Conservation (phyloP, 2,797 vertebrate species). For the Hafferia zeledoni region DNA sequence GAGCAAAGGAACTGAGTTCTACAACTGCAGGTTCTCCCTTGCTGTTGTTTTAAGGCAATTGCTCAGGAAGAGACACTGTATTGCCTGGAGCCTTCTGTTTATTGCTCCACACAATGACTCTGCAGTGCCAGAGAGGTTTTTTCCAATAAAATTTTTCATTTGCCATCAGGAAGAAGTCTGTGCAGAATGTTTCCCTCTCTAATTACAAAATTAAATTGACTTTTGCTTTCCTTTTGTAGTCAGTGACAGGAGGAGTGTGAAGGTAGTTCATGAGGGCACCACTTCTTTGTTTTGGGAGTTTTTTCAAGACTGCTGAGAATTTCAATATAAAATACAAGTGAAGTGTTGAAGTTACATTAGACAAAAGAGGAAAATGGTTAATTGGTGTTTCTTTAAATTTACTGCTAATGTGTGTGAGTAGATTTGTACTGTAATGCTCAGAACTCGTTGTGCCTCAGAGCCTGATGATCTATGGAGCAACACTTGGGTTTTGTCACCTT, state of each 20-base stretch:
- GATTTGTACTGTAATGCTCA: background rate
- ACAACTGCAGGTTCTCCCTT: background rate
- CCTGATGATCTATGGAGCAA: background rate
- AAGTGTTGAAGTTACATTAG: background rate
- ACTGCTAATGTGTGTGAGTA: background rate
- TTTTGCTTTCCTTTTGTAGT: background rate
- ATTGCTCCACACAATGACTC: background rate
- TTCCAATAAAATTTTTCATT: conserved; percentile 15
- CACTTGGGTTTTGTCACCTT: background rate
- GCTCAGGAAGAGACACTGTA: background rate
- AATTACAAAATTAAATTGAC: conserved; percentile 1
- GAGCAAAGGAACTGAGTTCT: background rate
- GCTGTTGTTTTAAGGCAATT: background rate
- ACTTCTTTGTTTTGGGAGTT: background rate
- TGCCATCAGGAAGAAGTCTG: background rate
- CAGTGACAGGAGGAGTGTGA: background rate
- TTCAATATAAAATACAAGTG: background rate
- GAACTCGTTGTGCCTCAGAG: background rate
- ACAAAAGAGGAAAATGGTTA: background rate
- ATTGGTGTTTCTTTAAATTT: background rate
- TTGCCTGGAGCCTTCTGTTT: conserved; percentile 3
- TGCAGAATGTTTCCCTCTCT: background rate
- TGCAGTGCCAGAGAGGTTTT: background rate
- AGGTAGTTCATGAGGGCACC: background rate
- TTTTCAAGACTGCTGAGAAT: background rate